Conservation (phyloP, 2,113 vertebrate genomes). For the Piprites chloris region DNA sequence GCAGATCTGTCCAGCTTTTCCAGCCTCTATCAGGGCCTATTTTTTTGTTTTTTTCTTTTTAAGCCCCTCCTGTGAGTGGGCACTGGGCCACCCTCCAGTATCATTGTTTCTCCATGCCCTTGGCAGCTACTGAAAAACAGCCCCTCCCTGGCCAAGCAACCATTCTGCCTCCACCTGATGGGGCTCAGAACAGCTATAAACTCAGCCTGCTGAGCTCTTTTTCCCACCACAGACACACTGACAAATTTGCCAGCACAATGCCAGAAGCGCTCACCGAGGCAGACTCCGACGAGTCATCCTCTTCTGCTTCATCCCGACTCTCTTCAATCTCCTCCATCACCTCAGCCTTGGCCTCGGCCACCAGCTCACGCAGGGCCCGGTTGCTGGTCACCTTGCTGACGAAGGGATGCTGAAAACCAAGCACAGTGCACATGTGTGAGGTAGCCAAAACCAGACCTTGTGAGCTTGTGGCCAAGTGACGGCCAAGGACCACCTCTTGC, state of each 20-base stretch:
- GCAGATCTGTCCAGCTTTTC: neutral
- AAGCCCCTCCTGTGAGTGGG: fast-evolving
- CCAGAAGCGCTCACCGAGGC: slow-evolving; percentile 48
- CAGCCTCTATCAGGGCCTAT: neutral
- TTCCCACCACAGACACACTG: fast-evolving
- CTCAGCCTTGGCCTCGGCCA: slow-evolving; percentile 96
- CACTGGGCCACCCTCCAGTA: neutral
- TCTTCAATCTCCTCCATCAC: slow-evolving; percentile 83
- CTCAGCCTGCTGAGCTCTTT: neutral
- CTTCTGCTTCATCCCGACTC: slow-evolving; percentile 74
- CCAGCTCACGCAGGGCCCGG: slow-evolving; percentile 88
- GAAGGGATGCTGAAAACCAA: slow-evolving; percentile 84
- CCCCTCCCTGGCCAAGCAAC: neutral
- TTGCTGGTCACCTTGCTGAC: slow-evolving; percentile 81
- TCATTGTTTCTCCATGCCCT: neutral
- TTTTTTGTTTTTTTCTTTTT: neutral
- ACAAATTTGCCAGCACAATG: neutral
- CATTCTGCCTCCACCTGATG: neutral
- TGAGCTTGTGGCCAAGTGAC: fast-evolving
- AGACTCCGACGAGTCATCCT: slow-evolving; percentile 62
- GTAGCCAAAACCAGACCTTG: fast-evolving
- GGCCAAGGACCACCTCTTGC: too few relatives aligned
- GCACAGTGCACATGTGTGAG: fast-evolving
- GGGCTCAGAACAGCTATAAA: neutral
- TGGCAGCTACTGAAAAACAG: neutral